Conservation (phyloP, 2,888 invertebrate species). For the Lasioglossum oenotherae region DNA sequence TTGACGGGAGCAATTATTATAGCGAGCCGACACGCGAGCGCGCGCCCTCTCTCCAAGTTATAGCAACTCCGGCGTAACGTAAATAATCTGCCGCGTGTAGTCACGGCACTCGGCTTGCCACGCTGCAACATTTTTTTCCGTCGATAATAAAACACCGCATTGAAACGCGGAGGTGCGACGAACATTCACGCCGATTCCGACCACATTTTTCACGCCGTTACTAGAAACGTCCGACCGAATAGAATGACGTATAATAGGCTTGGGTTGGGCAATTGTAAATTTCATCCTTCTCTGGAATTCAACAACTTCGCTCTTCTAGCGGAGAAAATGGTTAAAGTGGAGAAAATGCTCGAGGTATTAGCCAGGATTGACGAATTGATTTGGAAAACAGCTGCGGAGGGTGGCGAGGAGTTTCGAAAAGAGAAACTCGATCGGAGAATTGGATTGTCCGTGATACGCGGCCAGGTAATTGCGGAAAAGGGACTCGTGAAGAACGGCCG, state of each 20-base stretch:
- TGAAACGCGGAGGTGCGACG: neutral
- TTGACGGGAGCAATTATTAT: constrained; percentile 48
- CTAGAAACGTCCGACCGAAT: too few relatives aligned
- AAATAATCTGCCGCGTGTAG: neutral
- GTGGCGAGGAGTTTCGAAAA: neutral
- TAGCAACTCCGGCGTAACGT: neutral
- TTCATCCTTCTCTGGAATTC: neutral
- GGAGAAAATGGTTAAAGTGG: neutral
- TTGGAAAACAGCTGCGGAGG: neutral
- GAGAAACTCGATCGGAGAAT: constrained; percentile 4
- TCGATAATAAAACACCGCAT: neutral
- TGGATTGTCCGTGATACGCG: constrained; percentile 5
- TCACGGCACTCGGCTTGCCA: neutral
- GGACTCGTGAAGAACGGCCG: constrained; percentile 27
- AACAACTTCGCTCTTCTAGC: constrained; percentile 1
- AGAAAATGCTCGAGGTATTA: neutral
- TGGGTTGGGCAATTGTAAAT: neutral
- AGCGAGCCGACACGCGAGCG: constrained; percentile 32
- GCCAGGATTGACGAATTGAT: neutral
- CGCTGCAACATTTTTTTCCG: neutral
- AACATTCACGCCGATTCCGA: neutral
- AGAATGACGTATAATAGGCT: neutral
- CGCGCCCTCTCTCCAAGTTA: neutral
- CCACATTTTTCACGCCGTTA: neutral
- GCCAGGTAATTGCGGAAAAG: neutral